These are phyloP conservation scores for Clistopyga incitator DNA, from an alignment of 2,888 invertebrate genomes.

Conservation along the genomic window DNA sequence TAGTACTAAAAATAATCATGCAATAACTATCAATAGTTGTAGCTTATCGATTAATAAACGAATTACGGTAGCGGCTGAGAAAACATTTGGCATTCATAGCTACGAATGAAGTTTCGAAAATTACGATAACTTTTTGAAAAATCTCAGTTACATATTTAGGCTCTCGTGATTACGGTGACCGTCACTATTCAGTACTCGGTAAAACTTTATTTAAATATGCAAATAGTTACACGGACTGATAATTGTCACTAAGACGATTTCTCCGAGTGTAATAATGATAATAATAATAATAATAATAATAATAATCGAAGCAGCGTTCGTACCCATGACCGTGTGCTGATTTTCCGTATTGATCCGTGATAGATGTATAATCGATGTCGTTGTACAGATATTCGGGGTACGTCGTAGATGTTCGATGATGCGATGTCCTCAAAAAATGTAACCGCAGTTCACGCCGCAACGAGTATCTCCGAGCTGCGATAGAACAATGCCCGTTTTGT, in stretches of 20 bases:
- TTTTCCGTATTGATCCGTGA: slow-evolving; percentile 68
- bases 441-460: slow-evolving; percentile 56
- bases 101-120: too few species aligned
- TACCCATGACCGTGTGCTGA: slow-evolving; percentile 74
- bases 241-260: not conserved
- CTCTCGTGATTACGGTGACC: too few species aligned
- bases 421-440: slow-evolving; percentile 35
- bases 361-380: slow-evolving; percentile 55
- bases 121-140: too few species aligned
- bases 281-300: slow-evolving; percentile 4
- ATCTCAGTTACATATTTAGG: too few species aligned
- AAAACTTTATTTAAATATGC: not conserved
- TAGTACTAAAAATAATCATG: not conserved
- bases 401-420: slow-evolving; percentile 51
- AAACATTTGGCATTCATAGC: not conserved
- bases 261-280: not conserved
- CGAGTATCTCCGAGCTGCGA: slow-evolving; percentile 69
- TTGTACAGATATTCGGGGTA: slow-evolving; percentile 21
- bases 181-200: not conserved
- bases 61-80: not conserved
- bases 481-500: slow-evolving; percentile 76
- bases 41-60: not conserved
- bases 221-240: not conserved
- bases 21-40: too few species aligned
- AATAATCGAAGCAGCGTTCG: slow-evolving; percentile 47